Evolutionary conservation across 1,140 invertebrate genomes (phyloP).

Genomic region (Megathymus violae): DNA sequence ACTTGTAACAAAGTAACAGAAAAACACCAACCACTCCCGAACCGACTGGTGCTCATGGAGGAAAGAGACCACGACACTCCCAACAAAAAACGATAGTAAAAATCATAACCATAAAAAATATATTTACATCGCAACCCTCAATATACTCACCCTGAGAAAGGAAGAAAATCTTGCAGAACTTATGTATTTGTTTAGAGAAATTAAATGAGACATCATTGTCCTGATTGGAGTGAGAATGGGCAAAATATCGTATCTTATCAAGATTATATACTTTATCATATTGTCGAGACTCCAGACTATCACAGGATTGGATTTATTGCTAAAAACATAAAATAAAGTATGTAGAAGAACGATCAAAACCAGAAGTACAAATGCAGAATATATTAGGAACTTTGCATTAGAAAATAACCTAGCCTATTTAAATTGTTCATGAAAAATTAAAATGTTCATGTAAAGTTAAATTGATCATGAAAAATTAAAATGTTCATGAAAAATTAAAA

Average conservation of each 20-base stretch:
- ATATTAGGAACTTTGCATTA: slow-evolving; percentile 14
- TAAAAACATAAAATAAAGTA: slow-evolving; percentile 35
- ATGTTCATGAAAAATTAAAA: slow-evolving; percentile 20
- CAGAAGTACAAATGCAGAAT: slow-evolving; percentile 21
- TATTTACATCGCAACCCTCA: slow-evolving; percentile 45
- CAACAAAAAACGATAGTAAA: slow-evolving; percentile 35
- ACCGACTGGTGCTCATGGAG: slow-evolving; percentile 50
- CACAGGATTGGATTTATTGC: slow-evolving; percentile 43
- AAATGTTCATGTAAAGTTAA: slow-evolving; percentile 2
- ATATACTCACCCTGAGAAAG: slow-evolving; percentile 40
- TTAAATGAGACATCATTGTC: slow-evolving; percentile 47
- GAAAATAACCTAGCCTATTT: slow-evolving; percentile 13
- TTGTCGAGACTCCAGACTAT: slow-evolving; percentile 36
- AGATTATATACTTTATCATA: slow-evolving; percentile 37
- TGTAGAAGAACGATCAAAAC: slow-evolving; percentile 30
- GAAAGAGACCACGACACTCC: slow-evolving; percentile 49
- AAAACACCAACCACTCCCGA: slow-evolving; percentile 9
- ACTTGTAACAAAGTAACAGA: too few relatives aligned
- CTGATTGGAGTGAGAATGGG: slow-evolving; percentile 43
- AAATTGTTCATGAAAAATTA: slow-evolving; percentile 16
- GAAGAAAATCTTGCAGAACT: slow-evolving; percentile 43
- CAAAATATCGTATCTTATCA: slow-evolving; percentile 39
- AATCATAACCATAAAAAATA: slow-evolving; percentile 12
- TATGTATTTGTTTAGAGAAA: slow-evolving; percentile 38
- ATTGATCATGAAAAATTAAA: too few relatives aligned